Evolutionary conservation across 2,797 vertebrate genomes (phyloP), one percentile per base, ranked within the genome.

Genomic region (Gallinago solitaria): DNA sequence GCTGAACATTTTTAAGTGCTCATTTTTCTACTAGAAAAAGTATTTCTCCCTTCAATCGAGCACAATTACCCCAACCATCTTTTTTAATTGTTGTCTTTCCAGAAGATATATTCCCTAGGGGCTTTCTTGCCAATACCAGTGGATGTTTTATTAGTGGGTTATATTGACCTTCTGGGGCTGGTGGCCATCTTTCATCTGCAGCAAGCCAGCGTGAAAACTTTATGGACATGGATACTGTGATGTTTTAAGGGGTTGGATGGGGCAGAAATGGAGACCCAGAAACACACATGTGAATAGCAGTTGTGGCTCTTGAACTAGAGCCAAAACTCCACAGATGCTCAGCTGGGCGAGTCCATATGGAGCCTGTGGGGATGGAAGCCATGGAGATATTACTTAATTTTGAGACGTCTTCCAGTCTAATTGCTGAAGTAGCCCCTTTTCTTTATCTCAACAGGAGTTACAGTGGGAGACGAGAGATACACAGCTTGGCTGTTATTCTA

Each of bases 21-120:
- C 37, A 47, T 96, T 97, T 97, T 96, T 95, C 83, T 95, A 71
- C 90, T 91, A 82, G 68, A 95, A 87, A 68, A 91, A 90, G 12
- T 90, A 70, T 92, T 92, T 87, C 25, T 92, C 47, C 51, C 28
- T 89, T 93, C 80, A 90, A 64, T 95, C 89, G 83, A 89, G 77
- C 9, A 5, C 83, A 93, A 71, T 95, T 94, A 83, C 45, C 30
- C 45, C 39, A 63, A 61, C 19, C 74, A 81, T 50, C 43, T 85
- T 64, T 92, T 90, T 65, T 86, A 95, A 76, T 95, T 28, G 32
- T 80, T 95, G 48, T 48, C n/a, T 86, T 96, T 95, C 71, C 70
- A 92, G 77, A 93, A 73, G 27, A 73, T 67, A 74, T 7, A 70
- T 76, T 71, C 77, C 59, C 75, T 48, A n/a, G 11, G 60, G 92